A percentile compares a stretch with the other conserved stretches of the same genome.
Conservation (phyloP, 2,797 vertebrate genomes). For the Lepidocolaptes lacrymiger region DNA sequence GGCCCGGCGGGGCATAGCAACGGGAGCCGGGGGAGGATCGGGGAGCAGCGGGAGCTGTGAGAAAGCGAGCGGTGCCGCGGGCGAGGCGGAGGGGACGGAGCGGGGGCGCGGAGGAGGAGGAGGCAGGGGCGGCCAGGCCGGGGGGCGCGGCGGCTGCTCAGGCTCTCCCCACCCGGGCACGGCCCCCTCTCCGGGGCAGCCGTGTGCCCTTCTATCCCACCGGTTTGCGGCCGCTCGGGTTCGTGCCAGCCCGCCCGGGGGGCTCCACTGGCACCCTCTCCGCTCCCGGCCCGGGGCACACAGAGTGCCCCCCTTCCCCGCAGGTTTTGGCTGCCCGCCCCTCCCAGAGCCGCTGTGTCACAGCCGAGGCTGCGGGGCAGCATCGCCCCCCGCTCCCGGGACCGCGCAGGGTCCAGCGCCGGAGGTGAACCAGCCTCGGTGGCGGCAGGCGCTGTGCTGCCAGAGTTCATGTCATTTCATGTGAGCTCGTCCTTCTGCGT, state of each 20-base stretch:
- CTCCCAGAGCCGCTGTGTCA: background rate
- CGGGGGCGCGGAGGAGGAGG: background rate
- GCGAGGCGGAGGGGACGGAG: background rate
- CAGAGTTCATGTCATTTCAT: background rate
- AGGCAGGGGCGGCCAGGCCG: background rate
- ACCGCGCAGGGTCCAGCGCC: background rate
- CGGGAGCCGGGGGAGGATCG: slow-evolving; percentile 15
- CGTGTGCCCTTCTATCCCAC: background rate
- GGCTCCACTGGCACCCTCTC: background rate
- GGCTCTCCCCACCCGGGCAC: background rate
- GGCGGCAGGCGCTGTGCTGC: background rate
- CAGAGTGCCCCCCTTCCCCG: background rate
- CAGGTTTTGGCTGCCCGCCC: background rate
- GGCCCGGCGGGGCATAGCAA: slow-evolving; percentile 53
- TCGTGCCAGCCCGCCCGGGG: background rate
- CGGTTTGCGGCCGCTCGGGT: background rate
- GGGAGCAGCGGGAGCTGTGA: slow-evolving; percentile 37
- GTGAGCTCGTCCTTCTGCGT: background rate
- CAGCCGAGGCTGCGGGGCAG: background rate
- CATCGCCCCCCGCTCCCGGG: background rate
- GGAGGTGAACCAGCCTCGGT: background rate
- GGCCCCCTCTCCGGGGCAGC: background rate
- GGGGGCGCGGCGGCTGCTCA: background rate
- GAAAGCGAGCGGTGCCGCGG: background rate
- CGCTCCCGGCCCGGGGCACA: background rate